These are phyloP conservation scores for Keiferia lycopersicella DNA, from an alignment of 2,888 invertebrate genomes.

Conservation along the genomic window DNA sequence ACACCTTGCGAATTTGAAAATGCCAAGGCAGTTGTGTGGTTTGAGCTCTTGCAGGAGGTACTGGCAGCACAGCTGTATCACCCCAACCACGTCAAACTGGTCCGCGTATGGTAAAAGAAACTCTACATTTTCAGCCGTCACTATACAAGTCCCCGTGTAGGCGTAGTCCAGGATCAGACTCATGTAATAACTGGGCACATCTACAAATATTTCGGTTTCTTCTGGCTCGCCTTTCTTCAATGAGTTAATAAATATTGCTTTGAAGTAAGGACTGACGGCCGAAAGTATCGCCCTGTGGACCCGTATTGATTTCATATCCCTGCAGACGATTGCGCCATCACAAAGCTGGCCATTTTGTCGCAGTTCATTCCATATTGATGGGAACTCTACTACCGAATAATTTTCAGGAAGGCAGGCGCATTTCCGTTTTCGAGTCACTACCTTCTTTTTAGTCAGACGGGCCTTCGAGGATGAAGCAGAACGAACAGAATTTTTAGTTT, in stretches of 20 bases:
- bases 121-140: conserved; percentile 86
- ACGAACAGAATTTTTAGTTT: conserved; percentile 79
- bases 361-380: conserved; percentile 85
- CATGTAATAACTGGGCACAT: conserved; percentile 82
- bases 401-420: conserved; percentile 83
- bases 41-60: conserved; percentile 83
- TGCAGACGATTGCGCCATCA: conserved; percentile 85
- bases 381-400: conserved; percentile 83
- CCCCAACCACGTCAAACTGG: conserved; percentile 86
- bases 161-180: conserved; percentile 86
- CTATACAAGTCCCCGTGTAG: conserved; percentile 85
- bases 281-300: conserved; percentile 87
- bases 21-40: conserved; percentile 86
- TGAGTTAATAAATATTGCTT: conserved; percentile 86
- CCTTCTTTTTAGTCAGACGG: conserved; percentile 71
- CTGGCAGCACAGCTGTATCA: conserved; percentile 86
- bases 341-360: conserved; percentile 84
- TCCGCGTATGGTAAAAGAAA: conserved; percentile 86
- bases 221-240: conserved; percentile 83
- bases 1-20: conserved; percentile 85
- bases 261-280: conserved; percentile 87
- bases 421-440: conserved; percentile 73
- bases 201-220: conserved; percentile 82
- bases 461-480: conserved; percentile 68
- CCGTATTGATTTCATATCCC: conserved; percentile 82